Evolutionary conservation across 2,797 vertebrate genomes (phyloP).

Genomic region (Chiloscyllium punctatum): DNA sequence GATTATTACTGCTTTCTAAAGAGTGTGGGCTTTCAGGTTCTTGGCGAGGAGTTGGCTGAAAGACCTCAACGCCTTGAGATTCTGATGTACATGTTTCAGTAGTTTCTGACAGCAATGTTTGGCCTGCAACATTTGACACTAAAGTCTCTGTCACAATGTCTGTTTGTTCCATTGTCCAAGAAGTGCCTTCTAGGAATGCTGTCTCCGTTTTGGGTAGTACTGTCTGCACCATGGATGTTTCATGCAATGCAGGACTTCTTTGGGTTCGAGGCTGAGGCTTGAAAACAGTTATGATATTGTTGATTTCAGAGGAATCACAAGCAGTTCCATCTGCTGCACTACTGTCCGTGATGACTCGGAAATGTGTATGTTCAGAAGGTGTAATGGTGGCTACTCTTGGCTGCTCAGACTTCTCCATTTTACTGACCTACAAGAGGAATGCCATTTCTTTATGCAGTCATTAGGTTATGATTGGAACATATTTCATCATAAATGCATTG

Average conservation of each 20-base stretch:
- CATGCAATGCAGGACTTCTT: conserved; percentile 31
- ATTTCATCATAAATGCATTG: background rate
- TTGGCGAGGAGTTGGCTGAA: background rate
- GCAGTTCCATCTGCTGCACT: background rate
- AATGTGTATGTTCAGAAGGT: conserved; percentile 35
- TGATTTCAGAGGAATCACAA: background rate
- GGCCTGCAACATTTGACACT: background rate
- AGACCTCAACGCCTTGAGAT: background rate
- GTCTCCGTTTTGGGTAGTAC: background rate
- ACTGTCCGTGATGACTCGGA: conserved; percentile 20
- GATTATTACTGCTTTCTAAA: conserved; percentile 22
- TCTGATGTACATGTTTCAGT: background rate
- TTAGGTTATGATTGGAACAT: background rate
- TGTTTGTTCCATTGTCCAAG: background rate
- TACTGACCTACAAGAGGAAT: conserved; percentile 28
- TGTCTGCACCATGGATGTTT: background rate
- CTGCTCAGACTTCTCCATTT: conserved; percentile 21
- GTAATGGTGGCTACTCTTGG: conserved; percentile 32
- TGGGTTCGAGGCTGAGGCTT: conserved; percentile 31
- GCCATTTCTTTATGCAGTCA: background rate
- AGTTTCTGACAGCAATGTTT: background rate
- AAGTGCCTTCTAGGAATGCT: background rate
- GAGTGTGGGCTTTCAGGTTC: background rate
- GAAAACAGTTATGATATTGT: conserved; percentile 26
- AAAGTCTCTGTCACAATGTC: background rate